phyloP scores from a whole-genome alignment of 2,113 vertebrate genomes.

The Prunella fulvescens region DNA sequence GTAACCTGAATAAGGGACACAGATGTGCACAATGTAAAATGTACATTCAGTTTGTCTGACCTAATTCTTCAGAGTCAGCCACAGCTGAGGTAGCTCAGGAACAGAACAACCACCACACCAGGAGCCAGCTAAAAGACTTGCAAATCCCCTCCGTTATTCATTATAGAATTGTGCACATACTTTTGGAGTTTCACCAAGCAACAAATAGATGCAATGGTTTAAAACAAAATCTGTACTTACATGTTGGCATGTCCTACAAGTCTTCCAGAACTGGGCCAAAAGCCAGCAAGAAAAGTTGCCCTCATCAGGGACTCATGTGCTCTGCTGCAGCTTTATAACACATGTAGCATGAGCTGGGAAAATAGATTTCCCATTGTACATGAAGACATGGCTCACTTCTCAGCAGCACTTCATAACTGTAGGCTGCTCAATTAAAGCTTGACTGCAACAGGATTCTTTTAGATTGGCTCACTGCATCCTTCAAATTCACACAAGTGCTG shows the following conservation, averaged over 20 bases:
- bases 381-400: background rate
- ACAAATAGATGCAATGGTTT: background rate
- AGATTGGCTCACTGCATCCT: background rate
- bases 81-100: background rate
- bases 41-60: slow-evolving; percentile 1
- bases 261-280: background rate
- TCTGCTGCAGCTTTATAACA: background rate
- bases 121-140: background rate
- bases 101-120: background rate
- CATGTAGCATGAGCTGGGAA: accelerated
- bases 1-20: slow-evolving; percentile 4
- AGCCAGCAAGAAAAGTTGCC: background rate
- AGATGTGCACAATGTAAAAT: slow-evolving; percentile 2
- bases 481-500: background rate
- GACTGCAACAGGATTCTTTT: background rate
- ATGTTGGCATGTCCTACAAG: background rate
- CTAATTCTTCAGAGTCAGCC: background rate
- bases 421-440: background rate
- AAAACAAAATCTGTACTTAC: background rate
- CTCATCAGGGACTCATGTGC: background rate
- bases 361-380: background rate
- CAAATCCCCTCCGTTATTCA: background rate
- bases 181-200: background rate
- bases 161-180: background rate
- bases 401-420: background rate